Evolutionary conservation across 2,113 vertebrate genomes (phyloP).

Genomic region (Mormoops blainvillei): DNA sequence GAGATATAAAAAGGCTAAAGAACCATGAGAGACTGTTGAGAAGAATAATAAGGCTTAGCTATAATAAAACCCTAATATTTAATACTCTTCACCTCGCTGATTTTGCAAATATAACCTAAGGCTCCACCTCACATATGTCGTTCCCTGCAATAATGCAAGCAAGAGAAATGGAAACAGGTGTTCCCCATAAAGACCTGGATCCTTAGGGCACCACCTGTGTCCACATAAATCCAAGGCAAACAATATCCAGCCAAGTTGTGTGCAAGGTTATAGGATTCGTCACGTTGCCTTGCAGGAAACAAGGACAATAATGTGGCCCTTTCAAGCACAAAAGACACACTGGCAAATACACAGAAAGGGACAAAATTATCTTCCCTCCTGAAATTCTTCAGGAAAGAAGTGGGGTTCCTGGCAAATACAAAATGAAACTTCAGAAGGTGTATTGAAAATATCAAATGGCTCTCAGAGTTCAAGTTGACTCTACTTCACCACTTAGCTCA

Average conservation of each 20-base stretch:
- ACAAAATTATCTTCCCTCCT: background rate
- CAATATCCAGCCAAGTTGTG: background rate
- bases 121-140: slow-evolving; percentile 11
- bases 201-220: slow-evolving; percentile 13
- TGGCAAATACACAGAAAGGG: background rate
- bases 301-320: background rate
- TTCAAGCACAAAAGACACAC: background rate
- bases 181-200: slow-evolving; percentile 26
- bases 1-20: slow-evolving; percentile 21
- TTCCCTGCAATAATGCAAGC: background rate
- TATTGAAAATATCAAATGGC: background rate
- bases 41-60: slow-evolving; percentile 11
- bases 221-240: slow-evolving; percentile 32
- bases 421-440: background rate
- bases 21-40: background rate
- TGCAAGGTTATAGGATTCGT: slow-evolving; percentile 11
- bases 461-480: background rate
- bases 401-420: background rate
- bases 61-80: slow-evolving; percentile 45
- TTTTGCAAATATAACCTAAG: background rate
- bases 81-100: slow-evolving; percentile 36
- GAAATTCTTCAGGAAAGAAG: background rate
- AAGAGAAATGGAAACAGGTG: slow-evolving; percentile 28
- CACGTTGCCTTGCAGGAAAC: background rate
- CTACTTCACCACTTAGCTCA: background rate